phyloP scores from a whole-genome alignment of 2,888 invertebrate species.

The Ichneumoninae sp. region DNA sequence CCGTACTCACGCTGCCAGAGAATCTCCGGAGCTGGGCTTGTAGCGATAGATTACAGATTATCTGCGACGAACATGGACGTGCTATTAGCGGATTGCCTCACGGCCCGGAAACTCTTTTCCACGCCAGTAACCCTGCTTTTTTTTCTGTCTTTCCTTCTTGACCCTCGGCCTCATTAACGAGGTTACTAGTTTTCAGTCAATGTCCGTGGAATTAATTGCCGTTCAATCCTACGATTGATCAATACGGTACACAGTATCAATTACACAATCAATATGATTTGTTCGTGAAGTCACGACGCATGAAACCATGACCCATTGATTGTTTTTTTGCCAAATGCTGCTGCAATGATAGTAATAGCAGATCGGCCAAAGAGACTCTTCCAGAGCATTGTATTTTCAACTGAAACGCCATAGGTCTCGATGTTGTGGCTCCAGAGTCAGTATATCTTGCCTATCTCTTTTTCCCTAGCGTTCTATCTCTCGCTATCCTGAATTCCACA shows the following conservation, averaged over 20 bases:
- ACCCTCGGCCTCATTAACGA: constrained; percentile 25
- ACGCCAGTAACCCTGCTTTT: constrained; percentile 55
- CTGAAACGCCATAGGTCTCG: constrained; percentile 7
- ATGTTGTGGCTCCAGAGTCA: constrained; percentile 11
- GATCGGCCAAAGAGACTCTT: neutral
- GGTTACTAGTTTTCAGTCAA: constrained; percentile 43
- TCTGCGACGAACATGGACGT: constrained; percentile 71
- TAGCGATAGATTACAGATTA: constrained; percentile 65
- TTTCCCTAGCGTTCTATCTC: neutral
- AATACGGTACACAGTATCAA: no score
- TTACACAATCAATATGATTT: no score
- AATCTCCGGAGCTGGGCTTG: constrained; percentile 57
- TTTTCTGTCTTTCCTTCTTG: constrained; percentile 9
- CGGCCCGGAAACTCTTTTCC: constrained; percentile 77
- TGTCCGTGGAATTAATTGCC: neutral
- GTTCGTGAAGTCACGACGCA: no score
- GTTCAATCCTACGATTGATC: neutral
- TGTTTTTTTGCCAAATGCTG: neutral
- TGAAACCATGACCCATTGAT: neutral
- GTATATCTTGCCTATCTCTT: constrained; percentile 8
- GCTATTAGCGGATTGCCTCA: constrained; percentile 80
- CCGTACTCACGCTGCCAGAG: constrained; percentile 32
- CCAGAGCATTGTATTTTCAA: constrained; percentile 47
- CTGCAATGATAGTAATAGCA: neutral
- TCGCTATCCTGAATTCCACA: constrained; percentile 19